Base-by-base conservation (phyloP, 2,113 vertebrate genomes). In the Accipiter virgatus region DNA sequence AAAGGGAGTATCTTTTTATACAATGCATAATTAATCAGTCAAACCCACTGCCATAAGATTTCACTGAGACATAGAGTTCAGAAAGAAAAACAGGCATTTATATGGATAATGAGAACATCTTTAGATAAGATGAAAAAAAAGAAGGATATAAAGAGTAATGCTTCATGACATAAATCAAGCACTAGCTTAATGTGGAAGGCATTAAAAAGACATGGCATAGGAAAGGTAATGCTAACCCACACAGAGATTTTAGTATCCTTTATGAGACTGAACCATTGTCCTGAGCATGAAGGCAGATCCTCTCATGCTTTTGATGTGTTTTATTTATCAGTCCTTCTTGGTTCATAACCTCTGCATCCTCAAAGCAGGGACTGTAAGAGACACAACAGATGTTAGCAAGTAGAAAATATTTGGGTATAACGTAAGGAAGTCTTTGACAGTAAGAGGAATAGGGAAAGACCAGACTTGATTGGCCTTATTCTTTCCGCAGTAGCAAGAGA, bases 1-100 rank as follows among this genome's bases (percentile, higher is more conserved):
- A 97, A 96, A 94, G 80, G 32, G n/a, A 93, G 16, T 62, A 61
- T 68, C 47, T 92, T 90, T 95, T 94, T 38, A 86, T 88, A 61
- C 16, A 68, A 72, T 74, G 47, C 70, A 91, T 93, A 97, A 91
- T 96, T 95, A 91, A 85, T 81, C 61, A 82, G 87, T 95, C 83
- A 88, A 96, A 92, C 47, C 42, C 73, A 45, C 40, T 3, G 3
- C 75, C 63, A 15, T 87, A 95, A 85, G 86, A 91, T 91, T 97
- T 91, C 52, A 75, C 27, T 59, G 45, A 96, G 68, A 79, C 77
- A 71, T 25, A 59, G 45, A 88, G 13, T 78, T 95, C 83, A 72
- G 83, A 94, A 94, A 79, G 81, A 91, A 95, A 97, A 97, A 42
- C 61, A 95, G 61, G 65, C 73, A 85, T 89, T 95, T 94, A 65